Conservation (phyloP, 2,797 vertebrate genomes). For the Adrianichthys oophorus region DNA sequence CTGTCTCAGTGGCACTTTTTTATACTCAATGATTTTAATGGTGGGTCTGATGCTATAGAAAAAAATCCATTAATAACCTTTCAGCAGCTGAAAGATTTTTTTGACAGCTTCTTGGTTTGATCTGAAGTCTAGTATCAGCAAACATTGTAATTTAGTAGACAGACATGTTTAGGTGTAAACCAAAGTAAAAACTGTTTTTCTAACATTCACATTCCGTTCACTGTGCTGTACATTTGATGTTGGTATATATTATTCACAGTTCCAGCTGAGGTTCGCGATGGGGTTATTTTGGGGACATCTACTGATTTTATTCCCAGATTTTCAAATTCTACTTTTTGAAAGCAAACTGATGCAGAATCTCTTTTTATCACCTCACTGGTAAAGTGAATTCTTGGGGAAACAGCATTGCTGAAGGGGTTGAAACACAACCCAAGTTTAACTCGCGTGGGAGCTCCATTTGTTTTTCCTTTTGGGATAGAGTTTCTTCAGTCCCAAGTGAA, state of each 20-base stretch:
- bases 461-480: too few species aligned
- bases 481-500: too few species aligned
- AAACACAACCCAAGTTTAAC: too few species aligned
- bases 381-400: too few species aligned
- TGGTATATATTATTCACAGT: conserved; percentile 42
- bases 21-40: conserved; percentile 23
- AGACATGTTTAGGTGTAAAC: conserved; percentile 38
- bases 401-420: too few species aligned
- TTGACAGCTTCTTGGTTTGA: conserved; percentile 17
- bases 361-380: too few species aligned
- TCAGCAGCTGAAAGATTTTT: conserved; percentile 12
- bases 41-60: conserved; percentile 1
- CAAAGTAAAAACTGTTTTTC: conserved; percentile 54
- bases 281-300: conserved; percentile 55
- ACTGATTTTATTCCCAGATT: background rate
- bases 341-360: too few species aligned
- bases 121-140: conserved; percentile 27
- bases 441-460: too few species aligned
- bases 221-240: conserved; percentile 56
- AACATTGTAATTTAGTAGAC: conserved; percentile 21
- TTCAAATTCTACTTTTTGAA: conserved; percentile 1
- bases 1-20: conserved; percentile 29
- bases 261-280: conserved; percentile 40
- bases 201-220: conserved; percentile 43
- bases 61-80: conserved; percentile 6